These are phyloP conservation scores for Anthopleura sola DNA, from an alignment of 64 coral and sea anemone genomes.

Conservation along the genomic window DNA sequence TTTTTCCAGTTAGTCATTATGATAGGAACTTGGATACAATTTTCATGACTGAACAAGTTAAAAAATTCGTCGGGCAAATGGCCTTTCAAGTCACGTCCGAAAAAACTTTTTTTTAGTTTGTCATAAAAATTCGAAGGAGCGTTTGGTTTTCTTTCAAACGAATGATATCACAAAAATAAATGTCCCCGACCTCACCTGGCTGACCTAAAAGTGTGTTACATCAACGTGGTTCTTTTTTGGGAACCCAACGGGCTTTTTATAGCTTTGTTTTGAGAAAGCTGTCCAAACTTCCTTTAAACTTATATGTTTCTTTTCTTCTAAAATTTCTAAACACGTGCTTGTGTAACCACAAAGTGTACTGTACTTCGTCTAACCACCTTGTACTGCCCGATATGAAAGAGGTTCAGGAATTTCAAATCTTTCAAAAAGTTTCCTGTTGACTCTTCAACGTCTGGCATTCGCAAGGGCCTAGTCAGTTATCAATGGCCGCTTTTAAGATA, in stretches of 20 bases:
- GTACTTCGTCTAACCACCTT: neutral
- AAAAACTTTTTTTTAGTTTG: neutral
- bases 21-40: too few relatives aligned
- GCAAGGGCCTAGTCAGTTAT: neutral
- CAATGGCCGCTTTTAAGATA: neutral
- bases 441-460: conserved; percentile 5
- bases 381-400: neutral
- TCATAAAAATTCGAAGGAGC: neutral
- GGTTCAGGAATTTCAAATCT: conserved; percentile 21
- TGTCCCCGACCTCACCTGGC: conserved; percentile 1
- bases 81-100: neutral
- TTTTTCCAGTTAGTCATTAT: neutral
- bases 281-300: neutral
- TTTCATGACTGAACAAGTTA: too few relatives aligned
- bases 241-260: conserved; percentile 3
- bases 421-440: conserved; percentile 31
- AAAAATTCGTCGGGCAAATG: neutral
- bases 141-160: neutral
- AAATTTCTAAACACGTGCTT: conserved; percentile 10
- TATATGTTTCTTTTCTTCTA: conserved; percentile 2
- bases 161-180: neutral
- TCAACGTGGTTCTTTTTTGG: conserved; percentile 12
- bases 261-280: conserved; percentile 11
- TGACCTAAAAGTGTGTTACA: neutral
- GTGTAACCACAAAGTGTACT: conserved; percentile 1